Evolutionary conservation across 1,140 invertebrate species (phyloP).

Genomic region (Stegodyphus dumicola): DNA sequence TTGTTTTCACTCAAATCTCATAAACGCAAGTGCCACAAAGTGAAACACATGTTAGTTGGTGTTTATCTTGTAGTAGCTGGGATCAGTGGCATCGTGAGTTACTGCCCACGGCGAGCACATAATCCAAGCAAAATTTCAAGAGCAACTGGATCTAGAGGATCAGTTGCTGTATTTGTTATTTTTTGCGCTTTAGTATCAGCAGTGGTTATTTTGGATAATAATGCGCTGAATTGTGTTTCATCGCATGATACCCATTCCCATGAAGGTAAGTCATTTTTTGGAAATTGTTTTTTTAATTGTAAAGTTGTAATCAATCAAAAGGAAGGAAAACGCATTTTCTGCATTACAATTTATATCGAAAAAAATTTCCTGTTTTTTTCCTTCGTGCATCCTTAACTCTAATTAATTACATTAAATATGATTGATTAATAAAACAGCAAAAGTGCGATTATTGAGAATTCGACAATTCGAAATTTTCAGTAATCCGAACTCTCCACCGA

Average conservation of each 20-base stretch:
- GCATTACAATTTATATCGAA: too few relatives aligned
- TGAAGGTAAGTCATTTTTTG: constrained; percentile 11
- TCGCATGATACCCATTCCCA: not conserved
- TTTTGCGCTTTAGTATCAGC: constrained; percentile 17
- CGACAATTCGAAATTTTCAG: too few relatives aligned
- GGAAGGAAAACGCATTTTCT: too few relatives aligned
- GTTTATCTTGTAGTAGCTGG: constrained; percentile 20
- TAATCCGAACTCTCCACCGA: too few relatives aligned
- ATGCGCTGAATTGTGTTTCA: constrained; percentile 6
- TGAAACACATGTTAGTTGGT: constrained; percentile 27
- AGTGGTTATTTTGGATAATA: constrained; percentile 7
- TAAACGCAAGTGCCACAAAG: constrained; percentile 34
- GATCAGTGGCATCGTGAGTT: constrained; percentile 16
- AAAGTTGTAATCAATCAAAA: too few relatives aligned
- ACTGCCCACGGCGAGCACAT: not conserved
- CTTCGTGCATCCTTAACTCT: too few relatives aligned
- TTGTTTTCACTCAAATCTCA: constrained; percentile 13
- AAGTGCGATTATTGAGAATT: too few relatives aligned
- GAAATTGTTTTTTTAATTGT: too few relatives aligned
- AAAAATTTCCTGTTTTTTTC: too few relatives aligned
- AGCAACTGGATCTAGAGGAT: constrained; percentile 4
- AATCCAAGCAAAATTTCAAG: not conserved
- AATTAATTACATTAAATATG: too few relatives aligned
- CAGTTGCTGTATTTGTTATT: constrained; percentile 9
- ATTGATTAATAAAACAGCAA: too few relatives aligned